Conservation (phyloP, 2,888 invertebrate species). For the Volucella inanis region DNA sequence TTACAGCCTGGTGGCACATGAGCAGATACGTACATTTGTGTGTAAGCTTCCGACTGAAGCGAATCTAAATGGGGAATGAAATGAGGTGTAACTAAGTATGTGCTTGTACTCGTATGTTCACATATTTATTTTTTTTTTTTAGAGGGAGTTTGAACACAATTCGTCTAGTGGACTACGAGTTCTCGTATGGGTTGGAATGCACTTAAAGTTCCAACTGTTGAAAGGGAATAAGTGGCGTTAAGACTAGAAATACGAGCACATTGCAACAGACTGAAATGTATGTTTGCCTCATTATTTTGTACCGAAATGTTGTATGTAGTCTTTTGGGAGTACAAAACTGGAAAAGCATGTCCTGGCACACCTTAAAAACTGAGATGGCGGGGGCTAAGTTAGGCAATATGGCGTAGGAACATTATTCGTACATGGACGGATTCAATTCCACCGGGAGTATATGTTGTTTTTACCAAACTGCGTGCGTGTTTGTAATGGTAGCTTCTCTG, state of each 20-base stretch:
- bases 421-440: constrained; percentile 34
- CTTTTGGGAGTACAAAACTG: constrained; percentile 42
- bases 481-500: constrained; percentile 14
- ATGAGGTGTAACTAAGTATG: constrained; percentile 53
- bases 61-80: constrained; percentile 40
- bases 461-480: constrained; percentile 19
- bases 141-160: constrained; percentile 4
- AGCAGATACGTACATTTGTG: not conserved
- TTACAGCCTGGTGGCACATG: constrained; percentile 7
- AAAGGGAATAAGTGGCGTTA: constrained; percentile 13
- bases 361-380: constrained; percentile 37
- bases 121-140: constrained; percentile 33
- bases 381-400: constrained; percentile 46
- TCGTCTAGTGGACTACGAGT: constrained; percentile 15
- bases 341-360: constrained; percentile 44
- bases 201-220: constrained; percentile 25
- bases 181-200: constrained; percentile 35
- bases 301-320: constrained; percentile 16
- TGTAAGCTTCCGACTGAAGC: constrained; percentile 15
- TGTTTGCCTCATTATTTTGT: constrained; percentile 23
- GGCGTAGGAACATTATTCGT: constrained; percentile 27
- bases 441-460: constrained; percentile 32
- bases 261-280: constrained; percentile 25
- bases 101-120: constrained; percentile 23
- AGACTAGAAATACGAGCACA: not conserved